Evolutionary conservation across 2,888 invertebrate species (phyloP).

Genomic region (Platycheirus rosarum): DNA sequence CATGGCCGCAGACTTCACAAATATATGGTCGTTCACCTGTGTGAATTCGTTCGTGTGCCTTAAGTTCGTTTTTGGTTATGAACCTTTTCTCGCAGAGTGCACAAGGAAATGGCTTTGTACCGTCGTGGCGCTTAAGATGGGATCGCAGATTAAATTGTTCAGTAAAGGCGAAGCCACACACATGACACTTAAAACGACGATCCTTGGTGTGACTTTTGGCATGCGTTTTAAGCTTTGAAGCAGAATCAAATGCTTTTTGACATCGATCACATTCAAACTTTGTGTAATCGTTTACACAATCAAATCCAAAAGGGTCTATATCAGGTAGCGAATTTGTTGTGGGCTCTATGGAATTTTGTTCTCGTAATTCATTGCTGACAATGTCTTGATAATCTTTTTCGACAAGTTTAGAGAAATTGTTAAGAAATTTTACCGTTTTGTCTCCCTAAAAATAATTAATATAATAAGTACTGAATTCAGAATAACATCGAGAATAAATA

Average conservation of each 20-base stretch:
- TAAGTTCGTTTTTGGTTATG: conserved; percentile 63
- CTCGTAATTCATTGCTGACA: conserved; percentile 22
- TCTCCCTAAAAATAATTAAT: conserved; percentile 55
- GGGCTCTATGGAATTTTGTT: conserved; percentile 9
- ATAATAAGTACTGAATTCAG: conserved; percentile 9
- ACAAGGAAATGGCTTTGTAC: conserved; percentile 61
- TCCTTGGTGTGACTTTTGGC: conserved; percentile 56
- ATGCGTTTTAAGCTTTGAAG: conserved; percentile 14
- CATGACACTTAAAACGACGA: conserved; percentile 67
- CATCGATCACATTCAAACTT: conserved; percentile 61
- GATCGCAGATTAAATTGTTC: conserved; percentile 66
- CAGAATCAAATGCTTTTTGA: conserved; percentile 34
- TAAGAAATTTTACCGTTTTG: conserved; percentile 59
- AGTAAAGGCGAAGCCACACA: conserved; percentile 69
- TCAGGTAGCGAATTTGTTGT: too few species aligned
- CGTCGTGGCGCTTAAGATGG: conserved; percentile 69
- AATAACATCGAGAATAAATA: conserved; percentile 41
- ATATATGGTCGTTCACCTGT: conserved; percentile 73
- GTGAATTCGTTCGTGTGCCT: conserved; percentile 63
- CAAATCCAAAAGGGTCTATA: neutral
- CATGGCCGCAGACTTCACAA: conserved; percentile 66
- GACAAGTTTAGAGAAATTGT: conserved; percentile 57
- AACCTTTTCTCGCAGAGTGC: conserved; percentile 63
- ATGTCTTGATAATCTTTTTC: conserved; percentile 36
- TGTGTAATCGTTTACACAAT: neutral